Conservation (phyloP, 2,888 invertebrate genomes). For the Ctenicera cuprea region DNA sequence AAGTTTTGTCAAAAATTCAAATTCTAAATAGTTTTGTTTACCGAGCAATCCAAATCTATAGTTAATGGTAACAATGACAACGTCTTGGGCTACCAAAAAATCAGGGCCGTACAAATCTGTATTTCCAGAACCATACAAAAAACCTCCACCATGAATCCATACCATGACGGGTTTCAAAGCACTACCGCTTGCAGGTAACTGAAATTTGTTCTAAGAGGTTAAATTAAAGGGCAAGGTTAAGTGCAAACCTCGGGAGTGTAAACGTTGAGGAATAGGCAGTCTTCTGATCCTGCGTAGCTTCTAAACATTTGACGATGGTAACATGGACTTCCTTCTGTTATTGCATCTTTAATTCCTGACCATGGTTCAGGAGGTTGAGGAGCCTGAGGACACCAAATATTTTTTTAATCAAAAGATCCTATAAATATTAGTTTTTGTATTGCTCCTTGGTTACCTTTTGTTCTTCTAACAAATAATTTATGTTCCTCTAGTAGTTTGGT, state of each 20-base stretch:
- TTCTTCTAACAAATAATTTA: no score
- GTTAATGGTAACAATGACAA: slow-evolving; percentile 61
- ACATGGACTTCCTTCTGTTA: slow-evolving; percentile 59
- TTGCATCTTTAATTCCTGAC: slow-evolving; percentile 59
- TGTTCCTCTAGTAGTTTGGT: no score
- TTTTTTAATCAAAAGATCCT: not conserved
- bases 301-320: slow-evolving; percentile 53
- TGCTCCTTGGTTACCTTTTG: no score
- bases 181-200: slow-evolving; percentile 25
- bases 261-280: slow-evolving; percentile 63
- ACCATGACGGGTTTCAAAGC: slow-evolving; percentile 59
- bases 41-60: slow-evolving; percentile 65
- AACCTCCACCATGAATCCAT: slow-evolving; percentile 62
- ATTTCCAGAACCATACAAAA: slow-evolving; percentile 61
- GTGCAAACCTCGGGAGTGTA: slow-evolving; percentile 55
- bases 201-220: not conserved
- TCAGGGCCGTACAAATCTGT: slow-evolving; percentile 51
- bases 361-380: slow-evolving; percentile 60
- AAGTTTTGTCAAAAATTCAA: not conserved
- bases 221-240: not conserved
- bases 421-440: no score
- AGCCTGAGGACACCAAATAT: slow-evolving; percentile 37
- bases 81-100: slow-evolving; percentile 51
- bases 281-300: slow-evolving; percentile 58
- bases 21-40: not conserved